phyloP scores from a whole-genome alignment of 2,797 vertebrate genomes.

The Esox lucius region DNA sequence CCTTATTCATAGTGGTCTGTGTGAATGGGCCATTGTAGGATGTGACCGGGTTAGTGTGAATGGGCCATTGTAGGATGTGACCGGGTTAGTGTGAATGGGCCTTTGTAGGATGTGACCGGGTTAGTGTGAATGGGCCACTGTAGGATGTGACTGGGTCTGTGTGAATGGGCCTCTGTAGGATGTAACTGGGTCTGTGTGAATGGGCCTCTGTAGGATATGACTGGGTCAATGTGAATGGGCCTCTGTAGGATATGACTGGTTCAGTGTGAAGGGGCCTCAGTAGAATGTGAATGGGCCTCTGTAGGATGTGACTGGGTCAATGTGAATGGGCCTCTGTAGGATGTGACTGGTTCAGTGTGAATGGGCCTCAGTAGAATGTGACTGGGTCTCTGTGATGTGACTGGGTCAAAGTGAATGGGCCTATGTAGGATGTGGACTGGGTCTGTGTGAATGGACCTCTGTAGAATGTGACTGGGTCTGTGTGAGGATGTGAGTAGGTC shows the following conservation, averaged over 20 bases:
- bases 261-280: neutral
- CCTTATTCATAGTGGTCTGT: slow-evolving; percentile 2
- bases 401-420: too few species aligned
- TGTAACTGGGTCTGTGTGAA: neutral
- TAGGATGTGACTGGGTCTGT: neutral
- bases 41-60: neutral
- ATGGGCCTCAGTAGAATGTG: too few species aligned
- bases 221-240: neutral
- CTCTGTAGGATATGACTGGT: neutral
- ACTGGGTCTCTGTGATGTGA: neutral
- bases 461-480: neutral
- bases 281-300: neutral
- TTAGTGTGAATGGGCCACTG: neutral
- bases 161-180: neutral
- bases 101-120: neutral
- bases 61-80: neutral
- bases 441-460: too few species aligned
- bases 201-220: too few species aligned
- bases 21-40: neutral
- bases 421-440: neutral
- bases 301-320: neutral
- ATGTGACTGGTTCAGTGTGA: neutral
- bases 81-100: neutral
- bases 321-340: too few species aligned
- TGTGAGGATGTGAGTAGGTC: neutral